phyloP scores from a whole-genome alignment of 2,888 invertebrate species.

The Drosophila rellima region DNA sequence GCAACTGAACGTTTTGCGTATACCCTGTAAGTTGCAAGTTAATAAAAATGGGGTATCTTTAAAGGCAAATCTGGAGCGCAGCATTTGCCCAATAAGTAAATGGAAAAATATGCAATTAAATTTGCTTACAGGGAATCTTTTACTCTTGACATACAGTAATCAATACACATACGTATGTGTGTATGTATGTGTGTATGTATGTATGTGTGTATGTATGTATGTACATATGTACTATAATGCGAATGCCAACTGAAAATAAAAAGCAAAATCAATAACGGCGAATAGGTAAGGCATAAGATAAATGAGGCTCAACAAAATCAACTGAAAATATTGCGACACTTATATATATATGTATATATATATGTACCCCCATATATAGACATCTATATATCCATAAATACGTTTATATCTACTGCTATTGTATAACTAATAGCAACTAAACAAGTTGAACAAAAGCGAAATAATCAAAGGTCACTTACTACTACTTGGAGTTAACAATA shows the following conservation, averaged over 20 bases:
- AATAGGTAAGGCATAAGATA: conserved; percentile 15
- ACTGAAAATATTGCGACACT: conserved; percentile 12
- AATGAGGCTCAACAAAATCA: conserved; percentile 6
- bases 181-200: too few species aligned
- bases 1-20: neutral
- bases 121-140: neutral
- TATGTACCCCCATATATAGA: neutral
- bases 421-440: conserved; percentile 32
- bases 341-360: conserved; percentile 2
- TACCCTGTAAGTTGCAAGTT: too few species aligned
- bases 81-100: neutral
- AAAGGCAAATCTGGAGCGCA: too few species aligned
- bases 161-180: too few species aligned
- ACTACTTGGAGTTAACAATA: conserved; percentile 18
- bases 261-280: conserved; percentile 41
- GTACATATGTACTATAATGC: conserved; percentile 6
- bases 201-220: too few species aligned
- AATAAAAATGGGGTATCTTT: neutral
- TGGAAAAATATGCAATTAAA: neutral
- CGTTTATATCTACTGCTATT: conserved; percentile 18
- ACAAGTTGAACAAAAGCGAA: conserved; percentile 20
- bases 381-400: conserved; percentile 12
- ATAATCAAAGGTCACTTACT: conserved; percentile 37
- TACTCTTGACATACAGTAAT: neutral
- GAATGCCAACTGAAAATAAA: conserved; percentile 20